Evolutionary conservation across 2,113 vertebrate species (phyloP).

Genomic region (Henicopernis longicauda): DNA sequence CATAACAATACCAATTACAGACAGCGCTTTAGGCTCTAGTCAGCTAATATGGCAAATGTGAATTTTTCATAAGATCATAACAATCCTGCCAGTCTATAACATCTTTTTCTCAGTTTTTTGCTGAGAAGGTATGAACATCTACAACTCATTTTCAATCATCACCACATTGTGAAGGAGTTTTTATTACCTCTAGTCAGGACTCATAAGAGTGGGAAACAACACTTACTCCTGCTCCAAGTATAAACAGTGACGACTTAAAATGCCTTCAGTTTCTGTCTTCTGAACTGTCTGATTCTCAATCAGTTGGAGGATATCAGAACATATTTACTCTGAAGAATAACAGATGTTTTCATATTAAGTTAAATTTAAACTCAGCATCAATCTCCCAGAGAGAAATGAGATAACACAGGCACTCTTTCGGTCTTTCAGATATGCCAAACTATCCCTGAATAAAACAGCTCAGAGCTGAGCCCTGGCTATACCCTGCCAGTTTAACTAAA

Average conservation of each 20-base stretch:
- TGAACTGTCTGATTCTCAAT: constrained; percentile 1
- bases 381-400: background rate
- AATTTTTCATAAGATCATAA: constrained; percentile 2
- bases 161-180: background rate
- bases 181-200: constrained; percentile 23
- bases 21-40: background rate
- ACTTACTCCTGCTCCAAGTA: background rate
- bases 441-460: background rate
- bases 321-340: constrained; percentile 19
- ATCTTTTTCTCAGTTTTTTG: background rate
- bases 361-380: constrained; percentile 27
- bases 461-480: background rate
- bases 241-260: background rate
- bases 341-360: constrained; percentile 14
- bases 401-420: background rate
- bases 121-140: background rate
- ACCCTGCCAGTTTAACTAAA: background rate
- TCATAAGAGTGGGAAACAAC: constrained; percentile 24
- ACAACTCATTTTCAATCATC: background rate
- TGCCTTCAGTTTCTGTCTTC: constrained; percentile 5
- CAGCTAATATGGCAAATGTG: background rate
- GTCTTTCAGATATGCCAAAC: background rate
- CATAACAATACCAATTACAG: background rate
- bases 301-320: background rate
- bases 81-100: background rate